Base-by-base conservation (phyloP, 2,113 vertebrate genomes). In the Ceratotherium simum region DNA sequence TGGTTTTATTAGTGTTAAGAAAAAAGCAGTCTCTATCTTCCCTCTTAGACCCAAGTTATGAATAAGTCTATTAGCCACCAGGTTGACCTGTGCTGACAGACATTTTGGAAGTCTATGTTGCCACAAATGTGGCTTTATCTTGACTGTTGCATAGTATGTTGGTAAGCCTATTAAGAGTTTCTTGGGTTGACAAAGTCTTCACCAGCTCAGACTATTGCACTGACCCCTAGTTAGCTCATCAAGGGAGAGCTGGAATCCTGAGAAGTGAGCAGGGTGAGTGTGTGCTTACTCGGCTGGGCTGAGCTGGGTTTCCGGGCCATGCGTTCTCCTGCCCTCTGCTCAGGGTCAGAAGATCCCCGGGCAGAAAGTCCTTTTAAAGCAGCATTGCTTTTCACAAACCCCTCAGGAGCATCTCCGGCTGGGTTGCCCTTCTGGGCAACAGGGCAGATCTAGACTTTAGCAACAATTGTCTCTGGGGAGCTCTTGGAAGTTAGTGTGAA, bases 1-100 rank as follows among this genome's bases (percentile, higher is more conserved):
- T 25, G 62, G 48, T 84, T 92, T 96, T 91, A 87, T 90, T 81
- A 88, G 79, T 89, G 60, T 93, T 51, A 82, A 82, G 56, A 84
- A 69, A 64, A 7, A 83, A 80, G 64, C 1, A n/a, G 21, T 33
- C 46, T 93, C 7, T 83, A 10, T 75, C 18, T 95, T 90, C 23
- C 17, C 29, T 92, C n/a, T 62, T 51, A 81, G 42, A 85, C 23
- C 42, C 21, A 72, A 54, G 4, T 18, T 27, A 92, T 86, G 84
- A 46, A 62, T 64, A 54, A 84, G 0, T 21, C 87, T 81, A 76
- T 82, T 78, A 80, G 31, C 25, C 29, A 65, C 23, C 54, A 82
- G 33, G 27, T 88, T 62, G 82, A 54, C 18, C 20, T 51, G 23
- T 80, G 46, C 48, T 31, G 29, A 93, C 8, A 78, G 72, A 78